Percentiles rank a stretch among this genome's conserved stretches.
phyloP scores from a whole-genome alignment of 2,113 vertebrate species.

The Hirundichthys speculiger region DNA sequence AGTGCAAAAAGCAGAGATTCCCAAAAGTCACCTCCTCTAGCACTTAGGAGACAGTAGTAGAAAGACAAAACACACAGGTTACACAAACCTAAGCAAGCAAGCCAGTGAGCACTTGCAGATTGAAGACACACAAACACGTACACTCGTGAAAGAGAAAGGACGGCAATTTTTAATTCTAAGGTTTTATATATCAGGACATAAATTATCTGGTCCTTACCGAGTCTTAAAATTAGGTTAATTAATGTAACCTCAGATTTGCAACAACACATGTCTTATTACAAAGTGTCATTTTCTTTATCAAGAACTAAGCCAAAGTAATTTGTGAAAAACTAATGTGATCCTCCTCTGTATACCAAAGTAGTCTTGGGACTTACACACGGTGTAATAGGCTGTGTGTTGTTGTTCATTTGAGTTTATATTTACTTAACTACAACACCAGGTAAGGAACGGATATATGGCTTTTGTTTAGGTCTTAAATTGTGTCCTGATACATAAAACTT shows the following conservation, averaged over 20 bases:
- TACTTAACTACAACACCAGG: neutral
- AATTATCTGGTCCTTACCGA: too few relatives aligned
- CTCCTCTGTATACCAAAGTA: too few relatives aligned
- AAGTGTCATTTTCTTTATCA: too few relatives aligned
- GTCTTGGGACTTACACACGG: too few relatives aligned
- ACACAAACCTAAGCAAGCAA: slow-evolving; percentile 61
- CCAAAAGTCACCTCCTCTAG: slow-evolving; percentile 44
- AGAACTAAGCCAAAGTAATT: too few relatives aligned
- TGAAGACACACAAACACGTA: slow-evolving; percentile 43
- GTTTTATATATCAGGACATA: too few relatives aligned
- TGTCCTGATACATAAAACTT: neutral
- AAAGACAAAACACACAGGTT: slow-evolving; percentile 46
- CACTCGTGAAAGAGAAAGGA: neutral
- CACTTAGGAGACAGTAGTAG: slow-evolving; percentile 43
- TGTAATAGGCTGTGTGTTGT: neutral
- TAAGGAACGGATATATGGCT: neutral
- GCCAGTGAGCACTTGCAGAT: slow-evolving; percentile 49
- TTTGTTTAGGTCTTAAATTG: neutral
- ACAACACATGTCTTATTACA: too few relatives aligned
- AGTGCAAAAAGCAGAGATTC: slow-evolving; percentile 53
- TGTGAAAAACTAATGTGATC: too few relatives aligned
- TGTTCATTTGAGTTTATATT: neutral
- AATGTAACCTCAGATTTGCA: too few relatives aligned
- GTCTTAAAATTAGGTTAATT: too few relatives aligned
- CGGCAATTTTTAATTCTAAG: neutral